Conservation (phyloP, 2,888 invertebrate species). For the Biston betularia region DNA sequence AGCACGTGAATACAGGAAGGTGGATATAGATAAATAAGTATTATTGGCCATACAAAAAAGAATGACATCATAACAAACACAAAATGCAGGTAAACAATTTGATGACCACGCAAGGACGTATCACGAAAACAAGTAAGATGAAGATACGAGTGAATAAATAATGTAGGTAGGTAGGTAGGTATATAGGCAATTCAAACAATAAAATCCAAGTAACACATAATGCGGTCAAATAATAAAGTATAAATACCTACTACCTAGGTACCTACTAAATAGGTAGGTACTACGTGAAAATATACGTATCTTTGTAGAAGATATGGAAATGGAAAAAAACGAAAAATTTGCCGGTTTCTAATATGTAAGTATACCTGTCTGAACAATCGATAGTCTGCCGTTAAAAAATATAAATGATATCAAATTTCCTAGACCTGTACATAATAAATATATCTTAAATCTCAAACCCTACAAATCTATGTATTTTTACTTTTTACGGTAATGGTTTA, state of each 20-base stretch:
- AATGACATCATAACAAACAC: not conserved
- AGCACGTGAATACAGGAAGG: not conserved
- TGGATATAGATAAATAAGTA: not conserved
- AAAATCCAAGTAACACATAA: too few species aligned
- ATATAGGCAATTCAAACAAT: too few species aligned
- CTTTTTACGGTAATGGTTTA: not conserved
- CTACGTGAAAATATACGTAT: not conserved
- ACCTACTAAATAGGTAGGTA: too few species aligned
- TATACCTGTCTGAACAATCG: too few species aligned
- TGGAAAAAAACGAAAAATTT: not conserved
- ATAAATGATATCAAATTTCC: not conserved
- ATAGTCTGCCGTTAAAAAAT: too few species aligned
- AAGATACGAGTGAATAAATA: too few species aligned
- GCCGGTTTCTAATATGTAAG: too few species aligned
- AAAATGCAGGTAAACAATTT: not conserved
- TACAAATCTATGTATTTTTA: not conserved
- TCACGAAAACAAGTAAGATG: not conserved
- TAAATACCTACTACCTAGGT: too few species aligned
- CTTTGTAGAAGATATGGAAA: too few species aligned
- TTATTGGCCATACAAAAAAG: not conserved
- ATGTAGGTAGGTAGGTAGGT: too few species aligned
- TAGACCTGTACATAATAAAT: not conserved
- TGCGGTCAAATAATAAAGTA: too few species aligned
- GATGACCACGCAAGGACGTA: constrained; percentile 3
- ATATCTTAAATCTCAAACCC: not conserved